Evolutionary conservation across 2,113 vertebrate species (phyloP), one percentile per base, ranked within the genome.

Genomic region (Erythrolamprus reginae): DNA sequence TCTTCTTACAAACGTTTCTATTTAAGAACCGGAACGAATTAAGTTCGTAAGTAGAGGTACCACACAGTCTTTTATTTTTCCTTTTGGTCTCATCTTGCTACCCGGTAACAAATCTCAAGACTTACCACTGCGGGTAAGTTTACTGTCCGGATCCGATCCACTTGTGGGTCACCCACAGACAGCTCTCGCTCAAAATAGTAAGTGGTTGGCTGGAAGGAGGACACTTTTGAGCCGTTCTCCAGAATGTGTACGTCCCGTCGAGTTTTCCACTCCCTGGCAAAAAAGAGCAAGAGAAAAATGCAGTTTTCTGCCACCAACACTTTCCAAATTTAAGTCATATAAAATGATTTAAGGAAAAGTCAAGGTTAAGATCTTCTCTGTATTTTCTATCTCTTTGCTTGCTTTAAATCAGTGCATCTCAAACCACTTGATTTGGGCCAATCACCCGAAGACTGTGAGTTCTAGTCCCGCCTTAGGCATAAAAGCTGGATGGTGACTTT

Each of bases 101-200:
- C 13, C 70, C 38, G 47, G 77, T 84, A 88, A 56, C 21, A 91
- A 90, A 48, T 82, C 90, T 51, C 70, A 88, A 61, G 61, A 94
- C 98, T 98, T 96, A 99, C 99, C 98, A 99, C 82, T 10, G 97
- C 98, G 92, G 99, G 99, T 93, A 99, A 97, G 96, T 99, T 99
- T 89, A 98, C 26, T 0, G 99, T 99, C 94, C 98, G 97, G 91
- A 99, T 98, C 88, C 98, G 95, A 93, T 99, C 98, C 55, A 95
- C 95, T 90, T 97, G 88, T 85, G 99, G 98, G 65, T 98, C 97
- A 89, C 99, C 99, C 45, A 97, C 94, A 42, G 99, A 99, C 94
- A 98, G 98, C 92, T 98, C 90, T 21, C 83, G 96, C 85, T 98
- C 97, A 93, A 99, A 99, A 42, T 99, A 93, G 5, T 99, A 99